Evolutionary conservation across 1,140 invertebrate genomes (phyloP).

Genomic region (Ladona fulva): DNA sequence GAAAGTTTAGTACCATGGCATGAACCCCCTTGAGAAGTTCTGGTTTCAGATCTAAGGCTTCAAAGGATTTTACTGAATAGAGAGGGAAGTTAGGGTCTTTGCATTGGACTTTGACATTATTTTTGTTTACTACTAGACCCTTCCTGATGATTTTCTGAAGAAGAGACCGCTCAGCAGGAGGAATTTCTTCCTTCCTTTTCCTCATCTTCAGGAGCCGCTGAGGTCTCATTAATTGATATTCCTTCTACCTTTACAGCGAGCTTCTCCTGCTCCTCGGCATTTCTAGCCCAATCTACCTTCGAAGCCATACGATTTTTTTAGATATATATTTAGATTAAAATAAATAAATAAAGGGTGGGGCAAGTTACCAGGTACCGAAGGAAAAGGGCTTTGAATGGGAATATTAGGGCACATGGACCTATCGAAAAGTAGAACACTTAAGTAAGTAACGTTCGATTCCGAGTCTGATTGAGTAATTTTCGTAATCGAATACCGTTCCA

Average conservation of each 20-base stretch:
- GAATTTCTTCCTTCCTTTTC: constrained; percentile 46
- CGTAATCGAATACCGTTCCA: too few species aligned
- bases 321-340: too few species aligned
- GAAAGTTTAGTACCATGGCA: constrained; percentile 92
- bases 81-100: constrained; percentile 88
- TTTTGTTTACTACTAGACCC: constrained; percentile 73
- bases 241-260: constrained; percentile 31
- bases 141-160: constrained; percentile 85
- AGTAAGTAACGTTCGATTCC: too few species aligned
- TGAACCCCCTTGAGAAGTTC: constrained; percentile 89
- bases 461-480: too few species aligned
- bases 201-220: constrained; percentile 30
- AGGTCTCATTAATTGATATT: neutral
- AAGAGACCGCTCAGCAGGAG: constrained; percentile 73
- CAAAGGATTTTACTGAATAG: constrained; percentile 89
- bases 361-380: too few species aligned
- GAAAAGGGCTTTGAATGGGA: too few species aligned
- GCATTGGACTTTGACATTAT: constrained; percentile 79
- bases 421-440: too few species aligned
- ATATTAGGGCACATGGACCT: too few species aligned
- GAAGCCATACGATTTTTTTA: constrained; percentile 20
- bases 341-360: too few species aligned
- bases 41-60: constrained; percentile 85
- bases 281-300: constrained; percentile 38
- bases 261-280: constrained; percentile 40